A percentile compares a stretch with the other conserved stretches of the same genome.
Conservation (phyloP, 2,797 vertebrate genomes). For the Parauchenoglanis ngamensis region DNA sequence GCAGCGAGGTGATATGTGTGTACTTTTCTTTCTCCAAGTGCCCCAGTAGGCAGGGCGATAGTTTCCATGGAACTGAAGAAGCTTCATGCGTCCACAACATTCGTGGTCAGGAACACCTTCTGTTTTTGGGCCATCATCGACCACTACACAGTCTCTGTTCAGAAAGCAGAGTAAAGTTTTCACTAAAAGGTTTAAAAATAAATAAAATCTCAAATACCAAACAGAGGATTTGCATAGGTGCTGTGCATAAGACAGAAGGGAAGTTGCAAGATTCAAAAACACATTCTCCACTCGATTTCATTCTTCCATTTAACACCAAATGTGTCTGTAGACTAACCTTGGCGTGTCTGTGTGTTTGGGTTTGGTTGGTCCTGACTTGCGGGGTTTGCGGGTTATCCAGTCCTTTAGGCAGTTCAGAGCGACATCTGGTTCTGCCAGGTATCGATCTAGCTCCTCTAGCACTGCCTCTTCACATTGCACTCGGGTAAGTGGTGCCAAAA, state of each 20-base stretch:
- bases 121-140: conserved; percentile 70
- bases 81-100: conserved; percentile 89
- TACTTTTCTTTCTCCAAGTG: conserved; percentile 88
- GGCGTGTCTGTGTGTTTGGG: conserved; percentile 42
- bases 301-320: not conserved
- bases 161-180: conserved; percentile 19
- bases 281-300: not conserved
- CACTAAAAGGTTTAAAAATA: not conserved
- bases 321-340: conserved; percentile 60
- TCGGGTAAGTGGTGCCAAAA: conserved; percentile 84
- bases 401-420: conserved; percentile 76
- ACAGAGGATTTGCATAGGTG: not conserved
- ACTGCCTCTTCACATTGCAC: conserved; percentile 77
- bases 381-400: conserved; percentile 77
- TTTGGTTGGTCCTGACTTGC: conserved; percentile 79
- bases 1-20: conserved; percentile 76
- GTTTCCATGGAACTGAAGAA: conserved; percentile 91
- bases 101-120: conserved; percentile 76
- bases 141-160: conserved; percentile 76
- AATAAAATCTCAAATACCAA: not conserved
- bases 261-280: not conserved
- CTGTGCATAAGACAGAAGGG: not conserved
- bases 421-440: conserved; percentile 71
- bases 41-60: conserved; percentile 98
- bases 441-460: conserved; percentile 81